A percentile compares a stretch with the other conserved stretches of the same genome.
Evolutionary conservation across 2,888 invertebrate species (phyloP).

Genomic region (Cataglyphis livida): DNA sequence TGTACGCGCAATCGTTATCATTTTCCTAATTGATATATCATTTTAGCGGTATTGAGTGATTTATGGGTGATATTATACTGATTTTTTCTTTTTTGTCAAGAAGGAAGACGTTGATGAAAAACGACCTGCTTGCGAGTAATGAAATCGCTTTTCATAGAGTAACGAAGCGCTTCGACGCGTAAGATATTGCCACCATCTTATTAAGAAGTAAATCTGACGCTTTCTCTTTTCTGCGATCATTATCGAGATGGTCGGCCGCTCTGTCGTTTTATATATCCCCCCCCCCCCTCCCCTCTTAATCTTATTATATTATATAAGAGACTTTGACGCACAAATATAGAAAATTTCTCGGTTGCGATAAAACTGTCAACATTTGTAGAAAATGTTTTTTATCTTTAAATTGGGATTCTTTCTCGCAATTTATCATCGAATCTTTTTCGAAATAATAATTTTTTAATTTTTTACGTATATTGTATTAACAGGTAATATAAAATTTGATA

Average conservation of each 20-base stretch:
- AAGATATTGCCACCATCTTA: conserved; percentile 70
- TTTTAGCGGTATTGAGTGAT: conserved; percentile 57
- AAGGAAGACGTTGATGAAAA: conserved; percentile 67
- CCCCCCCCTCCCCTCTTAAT: background rate
- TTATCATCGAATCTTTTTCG: background rate
- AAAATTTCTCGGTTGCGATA: background rate
- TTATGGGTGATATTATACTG: conserved; percentile 59
- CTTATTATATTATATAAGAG: background rate
- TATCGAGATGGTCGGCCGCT: conserved; percentile 54
- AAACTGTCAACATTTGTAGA: background rate
- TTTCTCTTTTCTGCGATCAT: conserved; percentile 51
- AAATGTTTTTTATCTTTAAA: background rate
- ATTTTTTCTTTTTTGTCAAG: conserved; percentile 22
- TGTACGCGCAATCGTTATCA: conserved; percentile 29
- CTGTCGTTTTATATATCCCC: conserved; percentile 35
- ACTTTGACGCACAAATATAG: background rate
- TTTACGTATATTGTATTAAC: background rate
- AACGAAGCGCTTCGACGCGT: conserved; percentile 66
- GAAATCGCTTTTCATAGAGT: conserved; percentile 58
- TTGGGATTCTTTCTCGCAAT: background rate
- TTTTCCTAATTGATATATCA: conserved; percentile 67
- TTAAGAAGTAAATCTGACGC: conserved; percentile 67
- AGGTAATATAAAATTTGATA: background rate
- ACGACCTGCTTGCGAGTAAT: conserved; percentile 60
- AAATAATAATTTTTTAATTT: background rate